These are phyloP conservation scores for Fringilla coelebs DNA, from an alignment of 2,797 vertebrate species.

Conservation along the genomic window DNA sequence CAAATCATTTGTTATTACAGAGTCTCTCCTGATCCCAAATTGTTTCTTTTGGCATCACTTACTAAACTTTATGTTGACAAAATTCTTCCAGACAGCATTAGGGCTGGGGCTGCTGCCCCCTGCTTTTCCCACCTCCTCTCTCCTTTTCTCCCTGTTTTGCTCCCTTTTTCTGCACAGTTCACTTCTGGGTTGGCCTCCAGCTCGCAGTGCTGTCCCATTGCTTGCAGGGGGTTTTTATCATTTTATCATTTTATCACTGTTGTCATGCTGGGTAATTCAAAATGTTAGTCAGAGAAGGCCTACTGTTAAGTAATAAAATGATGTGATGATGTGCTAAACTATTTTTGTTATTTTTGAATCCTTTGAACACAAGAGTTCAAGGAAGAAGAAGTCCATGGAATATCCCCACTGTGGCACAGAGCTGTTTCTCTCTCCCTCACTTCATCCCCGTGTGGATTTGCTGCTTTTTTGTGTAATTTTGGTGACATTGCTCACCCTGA, in stretches of 20 bases:
- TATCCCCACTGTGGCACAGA: neutral
- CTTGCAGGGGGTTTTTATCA: neutral
- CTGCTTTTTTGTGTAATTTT: neutral
- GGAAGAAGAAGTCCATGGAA: neutral
- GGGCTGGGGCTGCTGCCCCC: neutral
- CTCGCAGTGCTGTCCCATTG: neutral
- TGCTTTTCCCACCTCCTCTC: neutral
- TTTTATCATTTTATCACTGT: too few species aligned
- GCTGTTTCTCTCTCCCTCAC: neutral
- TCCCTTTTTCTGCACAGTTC: neutral
- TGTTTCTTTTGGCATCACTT: neutral
- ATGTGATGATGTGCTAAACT: rapidly evolving
- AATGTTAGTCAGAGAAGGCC: neutral
- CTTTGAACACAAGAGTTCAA: neutral
- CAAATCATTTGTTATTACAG: neutral
- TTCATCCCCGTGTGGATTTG: neutral
- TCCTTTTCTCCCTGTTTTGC: too few species aligned
- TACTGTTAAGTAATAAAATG: neutral
- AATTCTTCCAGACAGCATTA: neutral
- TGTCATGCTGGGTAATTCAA: neutral
- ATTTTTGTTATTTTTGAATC: neutral
- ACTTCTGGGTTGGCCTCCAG: neutral
- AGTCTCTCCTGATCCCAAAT: neutral
- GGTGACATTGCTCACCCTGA: neutral
- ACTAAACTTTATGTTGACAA: neutral